These are phyloP conservation scores for Chanos chanos DNA, from an alignment of 2,797 vertebrate species.

Conservation along the genomic window DNA sequence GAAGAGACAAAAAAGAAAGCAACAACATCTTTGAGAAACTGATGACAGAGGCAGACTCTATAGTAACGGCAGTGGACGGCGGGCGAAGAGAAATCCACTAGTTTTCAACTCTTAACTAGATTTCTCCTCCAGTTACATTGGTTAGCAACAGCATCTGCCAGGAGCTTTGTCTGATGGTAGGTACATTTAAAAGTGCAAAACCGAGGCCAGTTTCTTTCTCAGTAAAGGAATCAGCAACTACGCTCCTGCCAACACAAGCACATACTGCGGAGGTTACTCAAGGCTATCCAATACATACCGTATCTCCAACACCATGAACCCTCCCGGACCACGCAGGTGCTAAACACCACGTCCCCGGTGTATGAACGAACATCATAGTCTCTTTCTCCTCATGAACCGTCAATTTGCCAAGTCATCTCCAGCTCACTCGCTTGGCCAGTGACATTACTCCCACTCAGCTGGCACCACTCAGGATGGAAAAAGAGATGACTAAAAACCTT, in stretches of 20 bases:
- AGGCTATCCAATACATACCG: too few relatives aligned
- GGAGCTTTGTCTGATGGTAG: conserved; percentile 1
- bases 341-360: too few relatives aligned
- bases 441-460: too few relatives aligned
- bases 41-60: conserved; percentile 15
- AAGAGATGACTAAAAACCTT: not conserved
- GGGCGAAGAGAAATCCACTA: conserved; percentile 27
- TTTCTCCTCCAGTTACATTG: conserved; percentile 22
- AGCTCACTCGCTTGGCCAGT: too few relatives aligned
- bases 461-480: not conserved
- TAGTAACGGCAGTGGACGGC: conserved; percentile 18
- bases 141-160: conserved; percentile 11
- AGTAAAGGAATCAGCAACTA: not conserved
- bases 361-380: too few relatives aligned
- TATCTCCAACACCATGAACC: too few relatives aligned
- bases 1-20: conserved; percentile 55
- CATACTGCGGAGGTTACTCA: too few relatives aligned
- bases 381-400: too few relatives aligned
- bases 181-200: conserved; percentile 11
- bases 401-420: too few relatives aligned
- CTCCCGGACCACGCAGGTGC: too few relatives aligned
- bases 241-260: not conserved
- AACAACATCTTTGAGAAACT: conserved; percentile 21
- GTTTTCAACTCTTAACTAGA: conserved; percentile 16
- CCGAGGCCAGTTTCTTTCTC: not conserved